A percentile compares a stretch with the other conserved stretches of the same genome.
Conservation (phyloP, 1,140 invertebrate genomes). For the Ceratoteleas bidentatus region DNA sequence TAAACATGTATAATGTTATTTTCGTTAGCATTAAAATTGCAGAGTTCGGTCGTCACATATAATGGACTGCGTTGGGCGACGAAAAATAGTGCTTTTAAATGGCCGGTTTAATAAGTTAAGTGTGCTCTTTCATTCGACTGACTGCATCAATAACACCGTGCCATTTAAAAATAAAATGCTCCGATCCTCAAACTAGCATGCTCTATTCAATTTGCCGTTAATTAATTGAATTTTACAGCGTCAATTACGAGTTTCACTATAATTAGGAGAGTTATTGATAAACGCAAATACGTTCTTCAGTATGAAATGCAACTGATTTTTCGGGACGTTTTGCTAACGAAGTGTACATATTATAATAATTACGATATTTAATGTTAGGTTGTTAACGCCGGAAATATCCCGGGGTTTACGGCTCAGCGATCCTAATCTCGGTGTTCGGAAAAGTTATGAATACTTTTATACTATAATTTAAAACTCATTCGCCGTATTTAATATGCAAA, state of each 20-base stretch:
- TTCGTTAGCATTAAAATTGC: constrained; percentile 4
- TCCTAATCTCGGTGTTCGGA: background rate
- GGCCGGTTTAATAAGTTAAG: background rate
- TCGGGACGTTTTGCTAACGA: background rate
- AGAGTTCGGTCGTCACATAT: constrained; percentile 5
- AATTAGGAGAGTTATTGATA: constrained; percentile 13
- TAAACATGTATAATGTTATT: constrained; percentile 18
- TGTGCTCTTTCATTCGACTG: background rate
- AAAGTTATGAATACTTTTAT: background rate
- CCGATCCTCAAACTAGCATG: background rate
- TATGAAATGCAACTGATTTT: constrained; percentile 7
- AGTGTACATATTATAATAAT: constrained; percentile 22
- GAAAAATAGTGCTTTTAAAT: constrained; percentile 1
- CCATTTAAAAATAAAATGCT: background rate
- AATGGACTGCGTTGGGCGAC: background rate
- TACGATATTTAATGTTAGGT: constrained; percentile 4
- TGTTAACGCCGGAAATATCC: background rate
- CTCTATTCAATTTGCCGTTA: background rate
- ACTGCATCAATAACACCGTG: background rate
- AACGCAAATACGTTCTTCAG: constrained; percentile 9
- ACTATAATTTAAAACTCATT: no score
- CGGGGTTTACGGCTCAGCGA: background rate
- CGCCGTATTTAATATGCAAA: no score
- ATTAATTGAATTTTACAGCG: constrained; percentile 18
- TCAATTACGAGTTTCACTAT: constrained; percentile 12